These are phyloP conservation scores for Stegodyphus mimosarum DNA, from an alignment of 1,140 invertebrate genomes.

Conservation along the genomic window DNA sequence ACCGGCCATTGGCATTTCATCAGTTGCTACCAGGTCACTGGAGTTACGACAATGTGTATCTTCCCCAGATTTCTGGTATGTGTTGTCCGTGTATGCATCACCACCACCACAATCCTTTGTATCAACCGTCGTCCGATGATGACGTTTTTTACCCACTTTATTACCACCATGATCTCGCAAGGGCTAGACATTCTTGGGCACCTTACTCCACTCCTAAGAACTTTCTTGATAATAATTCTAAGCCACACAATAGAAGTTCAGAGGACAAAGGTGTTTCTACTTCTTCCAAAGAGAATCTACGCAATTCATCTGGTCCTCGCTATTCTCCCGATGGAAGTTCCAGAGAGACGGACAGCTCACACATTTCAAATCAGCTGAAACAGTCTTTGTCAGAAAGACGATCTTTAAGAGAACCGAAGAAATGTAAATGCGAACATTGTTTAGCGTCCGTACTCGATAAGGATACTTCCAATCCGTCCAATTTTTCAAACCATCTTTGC, in stretches of 20 bases:
- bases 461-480: background rate
- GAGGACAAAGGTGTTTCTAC: slow-evolving; percentile 18
- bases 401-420: slow-evolving; percentile 50
- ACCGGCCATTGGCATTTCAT: slow-evolving; percentile 47
- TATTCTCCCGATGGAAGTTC: slow-evolving; percentile 49
- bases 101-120: background rate
- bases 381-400: slow-evolving; percentile 36
- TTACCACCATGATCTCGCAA: slow-evolving; percentile 26
- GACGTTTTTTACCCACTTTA: slow-evolving; percentile 46
- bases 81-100: slow-evolving; percentile 44
- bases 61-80: slow-evolving; percentile 46
- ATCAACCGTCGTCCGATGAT: slow-evolving; percentile 28
- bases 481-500: slow-evolving; percentile 3
- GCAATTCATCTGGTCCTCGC: background rate
- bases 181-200: slow-evolving; percentile 53
- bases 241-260: background rate
- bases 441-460: slow-evolving; percentile 23
- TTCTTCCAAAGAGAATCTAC: background rate
- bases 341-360: slow-evolving; percentile 22
- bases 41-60: slow-evolving; percentile 59
- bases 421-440: slow-evolving; percentile 57
- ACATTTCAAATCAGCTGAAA: slow-evolving; percentile 4
- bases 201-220: background rate
- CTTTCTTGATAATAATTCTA: background rate
- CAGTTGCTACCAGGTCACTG: slow-evolving; percentile 51